Base-by-base conservation (phyloP, 2,797 vertebrate species). In the Sebastes hubbsi region DNA sequence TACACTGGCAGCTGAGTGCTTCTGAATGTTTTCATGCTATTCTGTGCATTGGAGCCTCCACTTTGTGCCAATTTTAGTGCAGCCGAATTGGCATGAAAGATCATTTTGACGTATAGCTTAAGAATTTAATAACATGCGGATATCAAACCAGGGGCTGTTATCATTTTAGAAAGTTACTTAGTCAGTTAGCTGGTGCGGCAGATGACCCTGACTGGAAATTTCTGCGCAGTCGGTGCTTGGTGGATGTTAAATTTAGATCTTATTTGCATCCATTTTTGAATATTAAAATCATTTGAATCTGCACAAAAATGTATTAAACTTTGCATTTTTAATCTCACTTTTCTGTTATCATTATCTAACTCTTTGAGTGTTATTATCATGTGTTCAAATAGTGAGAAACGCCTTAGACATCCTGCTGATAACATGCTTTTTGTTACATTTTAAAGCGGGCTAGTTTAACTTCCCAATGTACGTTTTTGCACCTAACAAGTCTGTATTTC, bases 161-260 rank as follows among this genome's bases (percentile, higher is more conserved):
- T 20, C 56, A 8, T 4, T 30, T 18, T 13, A 36, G 20, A 34
- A 38, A 42, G 4, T 16, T 5, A 4, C 12, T 3, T 25, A 27
- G 12, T 1, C 34, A 18, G 30, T 29, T 2, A 27, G 46, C 38
- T 0, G 8, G 1, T 56, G 3, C 18, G 5, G 3, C 49, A 49
- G 66, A 18, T 16, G 32, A 18, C 0, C 0, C n/a, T 25, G 27
- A 13, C 12, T 70, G 14, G 9, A 32, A 0, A 25, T 18, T 6
- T 56, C 20, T 60, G 8, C 46, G 3, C 7, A 10, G 61, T 27
- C 16, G 0, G 12, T 5, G 24, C 4, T 36, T 32, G 4, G 6
- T 10, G 8, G 1, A 4, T 7, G n/a, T 14, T 24, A 0, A n/a
- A 62, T 68, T 27, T 55, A 75, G 34, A 56, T 9, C 16, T 5